Conservation (phyloP, 2,888 invertebrate species). For the Drosophila peninsularis region DNA sequence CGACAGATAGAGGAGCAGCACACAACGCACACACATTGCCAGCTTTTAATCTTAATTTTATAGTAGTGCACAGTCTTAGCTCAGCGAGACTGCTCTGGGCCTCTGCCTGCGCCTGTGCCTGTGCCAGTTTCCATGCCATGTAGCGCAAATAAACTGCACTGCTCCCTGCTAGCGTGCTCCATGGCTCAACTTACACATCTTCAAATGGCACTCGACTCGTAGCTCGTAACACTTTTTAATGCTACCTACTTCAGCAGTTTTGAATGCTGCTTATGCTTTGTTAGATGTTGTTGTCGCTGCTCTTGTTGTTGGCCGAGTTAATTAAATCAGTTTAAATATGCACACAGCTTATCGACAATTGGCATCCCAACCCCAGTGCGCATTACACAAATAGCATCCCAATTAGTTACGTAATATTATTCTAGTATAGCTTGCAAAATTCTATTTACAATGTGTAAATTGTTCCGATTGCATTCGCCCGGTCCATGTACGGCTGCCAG, state of each 20-base stretch:
- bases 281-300: neutral
- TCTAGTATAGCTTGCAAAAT: slow-evolving; percentile 30
- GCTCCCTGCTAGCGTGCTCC: neutral
- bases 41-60: slow-evolving; percentile 79
- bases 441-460: slow-evolving; percentile 54
- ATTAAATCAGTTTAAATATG: slow-evolving; percentile 67
- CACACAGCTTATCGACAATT: slow-evolving; percentile 30
- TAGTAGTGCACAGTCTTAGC: slow-evolving; percentile 44
- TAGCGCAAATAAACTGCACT: slow-evolving; percentile 26
- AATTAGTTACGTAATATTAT: slow-evolving; percentile 49
- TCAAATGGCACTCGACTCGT: slow-evolving; percentile 16
- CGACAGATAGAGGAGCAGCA: neutral
- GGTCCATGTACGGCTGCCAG: slow-evolving; percentile 29
- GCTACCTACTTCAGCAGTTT: slow-evolving; percentile 40
- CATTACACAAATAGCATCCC: slow-evolving; percentile 21
- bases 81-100: slow-evolving; percentile 7
- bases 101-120: slow-evolving; percentile 7
- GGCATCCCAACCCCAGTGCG: neutral
- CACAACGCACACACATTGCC: slow-evolving; percentile 33
- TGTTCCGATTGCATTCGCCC: slow-evolving; percentile 35
- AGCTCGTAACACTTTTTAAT: slow-evolving; percentile 56
- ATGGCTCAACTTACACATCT: slow-evolving; percentile 11
- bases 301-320: slow-evolving; percentile 28
- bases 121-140: slow-evolving; percentile 18
- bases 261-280: slow-evolving; percentile 27